A percentile compares a stretch with the other conserved stretches of the same genome.
Evolutionary conservation across 2,797 vertebrate genomes (phyloP).

Genomic region (Varecia variegata): DNA sequence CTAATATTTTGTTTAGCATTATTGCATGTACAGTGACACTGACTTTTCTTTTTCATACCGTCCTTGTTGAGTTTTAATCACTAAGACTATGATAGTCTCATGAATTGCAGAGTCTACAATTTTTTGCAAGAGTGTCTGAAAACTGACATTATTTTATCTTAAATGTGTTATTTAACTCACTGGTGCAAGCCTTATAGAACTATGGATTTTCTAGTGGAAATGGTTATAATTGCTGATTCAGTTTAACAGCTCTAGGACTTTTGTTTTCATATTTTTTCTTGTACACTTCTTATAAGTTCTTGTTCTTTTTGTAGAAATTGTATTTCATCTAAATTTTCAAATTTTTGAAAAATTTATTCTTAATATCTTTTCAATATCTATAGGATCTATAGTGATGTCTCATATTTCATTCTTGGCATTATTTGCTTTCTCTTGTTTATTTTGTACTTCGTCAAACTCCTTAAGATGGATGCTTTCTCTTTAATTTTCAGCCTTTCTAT

Average conservation of each 20-base stretch:
- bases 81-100: not conserved
- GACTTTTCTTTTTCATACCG: not conserved
- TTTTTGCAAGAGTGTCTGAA: not conserved
- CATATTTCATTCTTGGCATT: not conserved
- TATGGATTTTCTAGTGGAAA: not conserved
- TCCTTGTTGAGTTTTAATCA: not conserved
- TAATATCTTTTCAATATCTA: not conserved
- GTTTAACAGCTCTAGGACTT: not conserved
- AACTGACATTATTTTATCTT: not conserved
- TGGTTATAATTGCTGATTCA: not conserved
- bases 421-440: not conserved
- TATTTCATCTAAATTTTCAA: slow-evolving; percentile 3
- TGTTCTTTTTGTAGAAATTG: not conserved
- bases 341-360: not conserved
- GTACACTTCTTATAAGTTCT: not conserved
- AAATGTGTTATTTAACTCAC: not conserved
- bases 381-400: not conserved
- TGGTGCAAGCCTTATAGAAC: not conserved
- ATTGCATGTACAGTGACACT: not conserved
- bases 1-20: not conserved
- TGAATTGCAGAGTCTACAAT: not conserved
- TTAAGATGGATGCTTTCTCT: not conserved
- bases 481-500: not conserved
- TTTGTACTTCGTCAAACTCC: not conserved
- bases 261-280: not conserved